phyloP scores from a whole-genome alignment of 2,113 vertebrate species.

The Delphinus delphis region DNA sequence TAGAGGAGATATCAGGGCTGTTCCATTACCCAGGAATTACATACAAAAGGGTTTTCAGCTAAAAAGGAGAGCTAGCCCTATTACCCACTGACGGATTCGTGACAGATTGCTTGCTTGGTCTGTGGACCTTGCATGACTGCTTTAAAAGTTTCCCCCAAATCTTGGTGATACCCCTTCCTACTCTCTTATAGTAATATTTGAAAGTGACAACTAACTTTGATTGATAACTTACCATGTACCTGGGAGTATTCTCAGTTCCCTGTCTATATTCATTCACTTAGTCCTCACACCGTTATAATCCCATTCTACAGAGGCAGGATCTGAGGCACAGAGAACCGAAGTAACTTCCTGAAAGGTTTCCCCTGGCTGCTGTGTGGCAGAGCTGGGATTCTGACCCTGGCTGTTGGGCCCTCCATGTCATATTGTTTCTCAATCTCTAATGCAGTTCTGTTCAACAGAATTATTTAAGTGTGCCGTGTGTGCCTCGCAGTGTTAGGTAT shows the following conservation, averaged over 20 bases:
- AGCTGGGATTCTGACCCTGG: neutral
- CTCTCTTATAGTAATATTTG: neutral
- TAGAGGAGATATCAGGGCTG: neutral
- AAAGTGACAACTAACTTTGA: neutral
- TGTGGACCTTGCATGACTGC: neutral
- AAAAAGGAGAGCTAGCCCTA: neutral
- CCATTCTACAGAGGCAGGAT: neutral
- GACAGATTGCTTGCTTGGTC: neutral
- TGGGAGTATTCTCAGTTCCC: neutral
- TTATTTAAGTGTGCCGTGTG: neutral
- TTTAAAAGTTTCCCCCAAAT: neutral
- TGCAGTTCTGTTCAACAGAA: neutral
- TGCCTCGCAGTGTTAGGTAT: neutral
- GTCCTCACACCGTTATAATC: neutral
- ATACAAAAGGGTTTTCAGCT: neutral
- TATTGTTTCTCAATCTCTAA: neutral
- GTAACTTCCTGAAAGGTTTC: neutral
- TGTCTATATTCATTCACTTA: neutral
- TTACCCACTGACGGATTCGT: neutral
- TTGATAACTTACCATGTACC: neutral
- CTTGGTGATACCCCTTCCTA: neutral
- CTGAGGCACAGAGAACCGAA: neutral
- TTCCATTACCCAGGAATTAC: neutral
- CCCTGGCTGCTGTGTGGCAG: neutral
- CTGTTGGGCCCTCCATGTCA: rapidly evolving